phyloP scores from a whole-genome alignment of 2,888 invertebrate genomes.

The Acronicta psi region DNA sequence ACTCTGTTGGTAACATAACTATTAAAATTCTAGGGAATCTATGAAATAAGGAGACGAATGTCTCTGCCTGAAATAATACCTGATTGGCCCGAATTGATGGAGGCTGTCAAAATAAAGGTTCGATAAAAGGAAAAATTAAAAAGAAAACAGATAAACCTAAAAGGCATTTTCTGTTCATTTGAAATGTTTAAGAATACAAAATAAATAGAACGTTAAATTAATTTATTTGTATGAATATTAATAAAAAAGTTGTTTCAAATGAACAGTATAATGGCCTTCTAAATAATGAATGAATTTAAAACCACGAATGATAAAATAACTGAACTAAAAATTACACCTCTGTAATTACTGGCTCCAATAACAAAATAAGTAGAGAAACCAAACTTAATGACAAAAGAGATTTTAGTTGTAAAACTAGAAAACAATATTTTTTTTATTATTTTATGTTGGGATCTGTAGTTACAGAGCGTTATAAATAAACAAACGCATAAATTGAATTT shows the following conservation, averaged over 20 bases:
- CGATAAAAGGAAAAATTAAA: constrained; percentile 86
- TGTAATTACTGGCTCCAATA: constrained; percentile 66
- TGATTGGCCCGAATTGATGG: constrained; percentile 93
- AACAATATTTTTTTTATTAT: neutral
- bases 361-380: neutral
- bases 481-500: constrained; percentile 78
- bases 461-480: constrained; percentile 79
- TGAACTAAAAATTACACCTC: constrained; percentile 71
- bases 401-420: too few species aligned
- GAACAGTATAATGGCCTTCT: constrained; percentile 71
- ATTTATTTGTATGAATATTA: neutral
- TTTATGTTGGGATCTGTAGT: constrained; percentile 58
- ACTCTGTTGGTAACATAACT: constrained; percentile 71
- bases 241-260: constrained; percentile 60
- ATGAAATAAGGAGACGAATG: constrained; percentile 91
- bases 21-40: constrained; percentile 90
- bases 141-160: constrained; percentile 71
- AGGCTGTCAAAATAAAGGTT: constrained; percentile 91
- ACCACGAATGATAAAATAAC: constrained; percentile 76
- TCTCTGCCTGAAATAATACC: constrained; percentile 92
- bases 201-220: neutral
- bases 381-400: too few species aligned
- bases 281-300: constrained; percentile 80
- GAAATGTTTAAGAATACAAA: constrained; percentile 51
- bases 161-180: constrained; percentile 68